A percentile compares a stretch with the other conserved stretches of the same genome.
Evolutionary conservation across 2,888 invertebrate genomes (phyloP).

Genomic region (Piscicola geometra): DNA sequence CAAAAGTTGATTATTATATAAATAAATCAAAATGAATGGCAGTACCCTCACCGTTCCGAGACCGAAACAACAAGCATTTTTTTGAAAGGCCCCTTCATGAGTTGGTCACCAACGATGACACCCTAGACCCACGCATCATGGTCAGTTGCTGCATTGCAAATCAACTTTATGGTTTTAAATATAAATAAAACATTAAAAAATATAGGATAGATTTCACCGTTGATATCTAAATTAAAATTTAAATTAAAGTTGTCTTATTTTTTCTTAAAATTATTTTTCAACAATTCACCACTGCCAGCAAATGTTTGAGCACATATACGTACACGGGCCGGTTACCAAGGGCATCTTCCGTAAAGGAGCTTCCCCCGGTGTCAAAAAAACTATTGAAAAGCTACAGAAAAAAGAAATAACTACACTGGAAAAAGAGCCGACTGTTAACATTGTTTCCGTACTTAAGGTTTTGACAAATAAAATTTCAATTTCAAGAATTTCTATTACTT

Average conservation of each 20-base stretch:
- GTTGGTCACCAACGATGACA: not conserved
- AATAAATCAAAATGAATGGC: not conserved
- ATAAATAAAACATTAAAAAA: no score
- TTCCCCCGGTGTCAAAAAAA: not conserved
- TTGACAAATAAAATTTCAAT: not conserved
- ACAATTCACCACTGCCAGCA: not conserved
- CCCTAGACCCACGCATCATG: not conserved
- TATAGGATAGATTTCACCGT: no score
- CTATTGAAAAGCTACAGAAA: not conserved
- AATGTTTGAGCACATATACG: not conserved
- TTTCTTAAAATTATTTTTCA: not conserved
- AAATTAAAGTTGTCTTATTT: no score
- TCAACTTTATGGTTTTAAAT: no score
- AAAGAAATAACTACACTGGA: not conserved
- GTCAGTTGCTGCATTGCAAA: no score
- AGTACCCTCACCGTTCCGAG: not conserved
- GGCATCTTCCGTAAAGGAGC: not conserved
- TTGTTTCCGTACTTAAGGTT: not conserved
- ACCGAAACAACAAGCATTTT: not conserved
- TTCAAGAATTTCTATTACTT: not conserved
- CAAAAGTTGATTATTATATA: no score
- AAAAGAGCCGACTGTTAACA: not conserved
- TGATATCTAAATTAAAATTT: no score
- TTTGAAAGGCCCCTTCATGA: not conserved
- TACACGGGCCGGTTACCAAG: conserved; percentile 3